A percentile compares a stretch with the other conserved stretches of the same genome.
Conservation (phyloP, 30 jellyfish, hydroid and myxozoan species). For the Aurelia aurita complex sp. Pacific region DNA sequence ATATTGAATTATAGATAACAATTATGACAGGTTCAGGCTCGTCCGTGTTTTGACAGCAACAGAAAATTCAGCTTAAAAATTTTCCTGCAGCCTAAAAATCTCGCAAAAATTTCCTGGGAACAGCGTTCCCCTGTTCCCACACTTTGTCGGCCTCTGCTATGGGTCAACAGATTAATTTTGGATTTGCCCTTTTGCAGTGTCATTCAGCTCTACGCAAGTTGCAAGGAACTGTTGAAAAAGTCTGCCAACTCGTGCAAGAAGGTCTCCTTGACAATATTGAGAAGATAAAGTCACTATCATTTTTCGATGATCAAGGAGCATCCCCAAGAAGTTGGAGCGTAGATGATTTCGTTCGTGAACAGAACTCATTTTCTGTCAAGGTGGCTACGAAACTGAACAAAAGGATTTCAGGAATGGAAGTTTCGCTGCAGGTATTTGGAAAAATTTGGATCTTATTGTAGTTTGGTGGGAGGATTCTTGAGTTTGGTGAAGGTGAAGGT, state of each 20-base stretch:
- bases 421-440: conserved; percentile 60
- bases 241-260: conserved; percentile 38
- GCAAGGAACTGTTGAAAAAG: conserved; percentile 51
- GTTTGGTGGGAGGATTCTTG: too few relatives aligned
- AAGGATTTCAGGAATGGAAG: conserved; percentile 50
- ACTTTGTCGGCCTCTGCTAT: too few relatives aligned
- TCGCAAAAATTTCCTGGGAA: too few relatives aligned
- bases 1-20: too few relatives aligned
- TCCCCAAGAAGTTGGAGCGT: conserved; percentile 29
- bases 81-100: too few relatives aligned
- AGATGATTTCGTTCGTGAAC: conserved; percentile 59
- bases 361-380: conserved; percentile 4
- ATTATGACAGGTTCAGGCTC: too few relatives aligned
- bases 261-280: conserved; percentile 50
- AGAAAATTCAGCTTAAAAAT: too few relatives aligned
- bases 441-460: too few relatives aligned
- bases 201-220: conserved; percentile 59
- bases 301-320: conserved; percentile 26
- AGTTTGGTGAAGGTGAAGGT: too few relatives aligned
- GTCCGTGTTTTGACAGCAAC: too few relatives aligned
- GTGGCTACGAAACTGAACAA: conserved; percentile 18
- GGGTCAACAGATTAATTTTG: too few relatives aligned
- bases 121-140: too few relatives aligned
- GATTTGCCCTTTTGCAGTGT: conserved; percentile 6
- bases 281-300: conserved; percentile 38